phyloP scores from a whole-genome alignment of 1,140 invertebrate genomes.

The Paraescarpia echinospica region DNA sequence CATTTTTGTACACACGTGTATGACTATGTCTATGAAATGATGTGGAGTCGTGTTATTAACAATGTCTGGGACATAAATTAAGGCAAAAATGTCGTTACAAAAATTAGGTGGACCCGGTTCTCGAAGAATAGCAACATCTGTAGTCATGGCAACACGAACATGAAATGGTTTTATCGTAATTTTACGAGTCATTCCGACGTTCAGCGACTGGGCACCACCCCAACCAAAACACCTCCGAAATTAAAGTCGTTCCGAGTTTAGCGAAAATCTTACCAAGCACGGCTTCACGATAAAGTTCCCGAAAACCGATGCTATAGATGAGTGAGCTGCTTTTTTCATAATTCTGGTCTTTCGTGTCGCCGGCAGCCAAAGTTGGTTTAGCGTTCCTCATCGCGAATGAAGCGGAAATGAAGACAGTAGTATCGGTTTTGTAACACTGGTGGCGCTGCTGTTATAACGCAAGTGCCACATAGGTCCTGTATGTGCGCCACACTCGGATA shows the following conservation, averaged over 20 bases:
- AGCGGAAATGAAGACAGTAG: not conserved
- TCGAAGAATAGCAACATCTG: not conserved
- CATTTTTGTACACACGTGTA: no score
- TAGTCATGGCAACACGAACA: not conserved
- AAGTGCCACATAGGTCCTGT: not conserved
- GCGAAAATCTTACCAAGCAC: not conserved
- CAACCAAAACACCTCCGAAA: not conserved
- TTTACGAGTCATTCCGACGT: not conserved
- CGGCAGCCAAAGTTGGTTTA: not conserved
- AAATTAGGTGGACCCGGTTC: no score
- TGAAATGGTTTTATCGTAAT: not conserved
- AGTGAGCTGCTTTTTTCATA: not conserved
- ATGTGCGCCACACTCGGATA: not conserved
- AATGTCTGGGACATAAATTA: no score
- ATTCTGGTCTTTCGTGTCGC: not conserved
- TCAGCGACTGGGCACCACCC: not conserved
- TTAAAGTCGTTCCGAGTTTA: not conserved
- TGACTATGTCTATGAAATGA: no score
- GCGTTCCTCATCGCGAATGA: not conserved
- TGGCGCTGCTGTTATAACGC: not conserved
- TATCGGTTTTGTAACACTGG: not conserved
- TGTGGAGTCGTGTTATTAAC: no score
- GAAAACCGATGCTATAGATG: not conserved
- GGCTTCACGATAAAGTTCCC: not conserved
- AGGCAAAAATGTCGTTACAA: no score